Evolutionary conservation across 2,797 vertebrate genomes (phyloP), one percentile per base, ranked within the genome.

Genomic region (Peromyscus nudipes): DNA sequence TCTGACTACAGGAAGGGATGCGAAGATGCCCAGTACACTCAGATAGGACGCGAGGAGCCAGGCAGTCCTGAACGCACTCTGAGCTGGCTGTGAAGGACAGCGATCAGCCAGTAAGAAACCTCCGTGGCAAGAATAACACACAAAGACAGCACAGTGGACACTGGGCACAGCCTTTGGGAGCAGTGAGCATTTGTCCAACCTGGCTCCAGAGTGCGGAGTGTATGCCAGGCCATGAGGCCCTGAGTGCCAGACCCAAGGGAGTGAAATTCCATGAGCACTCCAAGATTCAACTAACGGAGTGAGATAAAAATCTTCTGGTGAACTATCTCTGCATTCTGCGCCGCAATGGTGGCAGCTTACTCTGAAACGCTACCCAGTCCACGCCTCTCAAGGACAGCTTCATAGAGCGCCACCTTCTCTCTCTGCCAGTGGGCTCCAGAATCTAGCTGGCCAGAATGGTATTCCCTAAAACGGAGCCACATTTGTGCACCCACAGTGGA

Each of bases 261-360:
- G 62, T 65, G 79, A 69, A 85, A 88, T 92, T 87, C 87, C 84
- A 89, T 40, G 73, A 0, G 0, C 12, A 11, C 40, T 62, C 88
- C 90, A 88, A 93, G 76, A 94, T 34, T 92, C 87, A 86, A 6
- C 46, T 40, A 87, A 52, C 67, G 29, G 60, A 75, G 43, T 73
- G 69, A 34, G 62, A 40, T 14, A n/a, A 71, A 55, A 81, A 55
- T 71, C 14, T 75, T 69, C 79, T 16, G 19, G 7, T 49, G 64
- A 86, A 52, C 37, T 40, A 31, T 37, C 65, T 62, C 85, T 91
- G 55, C 21, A 17, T 29, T 91, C 82, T 29, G 55, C 11, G 27
- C 55, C 49, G 5, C 27, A 23, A 17, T 0, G 52, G 89, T 46
- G 64, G 67, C 75, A 34, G 49, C 67, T 52, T 21, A 25, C 55